Base-by-base conservation (phyloP, 2,113 vertebrate species). In the Tonatia bakeri region DNA sequence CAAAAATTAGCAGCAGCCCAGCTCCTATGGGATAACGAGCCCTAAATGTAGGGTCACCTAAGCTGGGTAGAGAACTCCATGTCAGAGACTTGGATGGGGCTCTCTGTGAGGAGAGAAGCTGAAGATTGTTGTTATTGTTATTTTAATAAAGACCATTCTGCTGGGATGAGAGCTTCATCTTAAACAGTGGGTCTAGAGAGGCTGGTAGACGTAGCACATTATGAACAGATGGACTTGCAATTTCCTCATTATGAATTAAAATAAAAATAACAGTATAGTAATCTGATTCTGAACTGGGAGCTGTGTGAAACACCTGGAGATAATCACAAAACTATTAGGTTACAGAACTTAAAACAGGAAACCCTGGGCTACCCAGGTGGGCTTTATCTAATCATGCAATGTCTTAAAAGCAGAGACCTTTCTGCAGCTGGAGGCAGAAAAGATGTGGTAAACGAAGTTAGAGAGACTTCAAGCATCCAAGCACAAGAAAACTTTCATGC, bases 311-410 rank as follows among this genome's bases (percentile, higher is more conserved):
- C 77, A 73, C 33, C 4, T 86, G 77, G 72, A 93, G 45, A 96
- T 81, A 88, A 93, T 95, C 73, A 93, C 73, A 89, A 93, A 94
- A 82, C 26, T 43, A 45, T 89, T 69, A 86, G 54, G 12, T 81
- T 82, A 26, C 3, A 91, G 83, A 84, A 28, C 9, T 70, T 87
- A 84, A 84, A 36, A 94, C 10, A 52, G 56, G 50, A 70, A 64
- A 75, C 33, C 28, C 72, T 73, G 14, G 20, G 52, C 91, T 77
- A 88, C 75, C 54, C 24, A 91, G 38, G 7, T 47, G 79, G 15
- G 8, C 17, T 33, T 56, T 43, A 64, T 70, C 26, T 89, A 89
- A 59, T 69, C 38, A 14, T 7, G 17, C 19, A 13, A 40, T 13
- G 2, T 19, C 59, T 76, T 70, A 20, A 45, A 69, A 20, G 13